Evolutionary conservation across 2,113 vertebrate species (phyloP).

Genomic region (Malaclemys terrapin): DNA sequence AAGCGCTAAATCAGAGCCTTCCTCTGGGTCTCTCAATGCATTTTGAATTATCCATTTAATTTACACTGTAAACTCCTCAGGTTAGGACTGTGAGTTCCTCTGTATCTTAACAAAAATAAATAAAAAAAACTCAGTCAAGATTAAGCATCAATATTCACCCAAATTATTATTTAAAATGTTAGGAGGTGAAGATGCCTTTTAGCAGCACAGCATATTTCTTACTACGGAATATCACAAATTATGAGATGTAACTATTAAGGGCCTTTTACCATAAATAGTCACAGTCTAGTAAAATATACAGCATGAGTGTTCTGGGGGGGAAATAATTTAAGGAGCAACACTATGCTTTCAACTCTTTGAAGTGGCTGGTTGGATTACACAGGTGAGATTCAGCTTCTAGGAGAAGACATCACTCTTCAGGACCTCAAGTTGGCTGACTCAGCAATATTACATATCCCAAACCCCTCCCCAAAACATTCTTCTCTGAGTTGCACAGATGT

Average conservation of each 20-base stretch:
- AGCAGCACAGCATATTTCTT: neutral
- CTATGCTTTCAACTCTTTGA: neutral
- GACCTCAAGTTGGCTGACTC: neutral
- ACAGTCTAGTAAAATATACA: neutral
- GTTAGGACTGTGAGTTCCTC: neutral
- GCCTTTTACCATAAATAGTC: neutral
- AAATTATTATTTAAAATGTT: neutral
- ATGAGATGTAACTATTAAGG: neutral
- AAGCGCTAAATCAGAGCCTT: neutral
- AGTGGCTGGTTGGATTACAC: neutral
- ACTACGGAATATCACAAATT: neutral
- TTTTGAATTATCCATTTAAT: neutral
- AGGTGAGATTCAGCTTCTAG: neutral
- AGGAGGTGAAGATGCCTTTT: neutral
- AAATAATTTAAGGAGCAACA: neutral
- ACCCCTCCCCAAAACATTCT: neutral
- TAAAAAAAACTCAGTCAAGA: neutral
- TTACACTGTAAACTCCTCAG: neutral
- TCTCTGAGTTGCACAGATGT: neutral
- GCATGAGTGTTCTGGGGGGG: neutral
- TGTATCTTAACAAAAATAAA: neutral
- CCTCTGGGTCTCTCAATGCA: neutral
- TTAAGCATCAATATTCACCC: neutral
- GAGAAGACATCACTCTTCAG: neutral
- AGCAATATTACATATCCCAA: neutral